A percentile compares a stretch with the other conserved stretches of the same genome.
Evolutionary conservation across 2,797 vertebrate genomes (phyloP).

Genomic region (Lithobates pipiens): DNA sequence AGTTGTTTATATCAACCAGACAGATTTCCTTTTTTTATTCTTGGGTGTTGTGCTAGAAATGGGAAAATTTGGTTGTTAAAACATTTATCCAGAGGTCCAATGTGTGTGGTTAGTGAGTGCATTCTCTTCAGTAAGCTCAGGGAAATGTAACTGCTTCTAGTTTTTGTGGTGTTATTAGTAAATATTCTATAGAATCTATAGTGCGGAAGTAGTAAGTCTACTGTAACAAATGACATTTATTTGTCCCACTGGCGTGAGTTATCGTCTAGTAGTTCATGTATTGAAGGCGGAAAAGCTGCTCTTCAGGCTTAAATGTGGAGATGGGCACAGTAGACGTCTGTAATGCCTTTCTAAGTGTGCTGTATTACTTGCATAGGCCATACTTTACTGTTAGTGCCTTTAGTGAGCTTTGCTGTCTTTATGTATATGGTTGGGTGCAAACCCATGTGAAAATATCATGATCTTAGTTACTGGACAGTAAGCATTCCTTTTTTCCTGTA

Average conservation of each 20-base stretch:
- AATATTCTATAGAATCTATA: not conserved
- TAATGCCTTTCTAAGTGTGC: not conserved
- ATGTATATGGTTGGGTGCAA: not conserved
- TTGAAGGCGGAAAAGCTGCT: not conserved
- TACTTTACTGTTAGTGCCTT: not conserved
- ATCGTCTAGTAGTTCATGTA: not conserved
- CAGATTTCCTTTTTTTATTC: no score
- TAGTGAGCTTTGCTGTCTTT: not conserved
- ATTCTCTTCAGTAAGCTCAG: conserved; percentile 14
- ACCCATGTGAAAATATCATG: no score
- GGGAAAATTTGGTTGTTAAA: no score
- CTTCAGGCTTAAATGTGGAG: no score
- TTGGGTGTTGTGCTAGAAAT: no score
- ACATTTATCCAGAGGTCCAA: no score
- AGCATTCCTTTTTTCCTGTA: not conserved
- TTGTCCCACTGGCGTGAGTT: not conserved
- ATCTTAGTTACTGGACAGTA: no score
- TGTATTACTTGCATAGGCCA: no score
- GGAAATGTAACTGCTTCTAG: not conserved
- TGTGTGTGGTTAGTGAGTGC: not conserved
- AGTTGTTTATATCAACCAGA: no score
- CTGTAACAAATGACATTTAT: not conserved
- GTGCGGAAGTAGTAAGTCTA: not conserved
- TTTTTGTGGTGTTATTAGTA: not conserved
- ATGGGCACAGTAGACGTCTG: not conserved